Percentiles rank a stretch among this genome's conserved stretches.
Evolutionary conservation across 2,888 invertebrate genomes (phyloP).

Genomic region (Spilosoma lubricipeda): DNA sequence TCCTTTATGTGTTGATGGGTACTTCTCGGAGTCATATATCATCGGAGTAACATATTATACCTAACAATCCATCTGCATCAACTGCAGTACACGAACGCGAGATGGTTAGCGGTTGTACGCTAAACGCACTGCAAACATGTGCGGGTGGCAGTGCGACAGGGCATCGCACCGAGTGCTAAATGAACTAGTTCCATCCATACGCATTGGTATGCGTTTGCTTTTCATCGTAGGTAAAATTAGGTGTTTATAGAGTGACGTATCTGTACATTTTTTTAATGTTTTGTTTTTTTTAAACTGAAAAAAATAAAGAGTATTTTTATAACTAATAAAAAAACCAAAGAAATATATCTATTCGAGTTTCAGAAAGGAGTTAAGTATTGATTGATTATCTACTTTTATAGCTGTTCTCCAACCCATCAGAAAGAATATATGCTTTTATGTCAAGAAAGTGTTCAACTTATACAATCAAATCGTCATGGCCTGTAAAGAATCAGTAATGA

Average conservation of each 20-base stretch:
- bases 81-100: conserved; percentile 60
- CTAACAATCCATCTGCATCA: conserved; percentile 41
- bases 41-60: conserved; percentile 32
- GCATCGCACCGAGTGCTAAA: conserved; percentile 79
- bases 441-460: too few relatives aligned
- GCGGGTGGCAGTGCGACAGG: conserved; percentile 80
- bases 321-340: too few relatives aligned
- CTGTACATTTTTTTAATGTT: conserved; percentile 26
- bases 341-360: too few relatives aligned
- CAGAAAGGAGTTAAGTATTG: too few relatives aligned
- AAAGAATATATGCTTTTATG: too few relatives aligned
- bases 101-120: conserved; percentile 75
- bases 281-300: not conserved
- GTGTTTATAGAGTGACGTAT: conserved; percentile 27
- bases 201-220: conserved; percentile 46
- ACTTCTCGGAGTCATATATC: conserved; percentile 8
- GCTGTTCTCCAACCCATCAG: too few relatives aligned
- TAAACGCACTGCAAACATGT: conserved; percentile 80
- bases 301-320: not conserved
- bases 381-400: too few relatives aligned
- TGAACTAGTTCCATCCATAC: conserved; percentile 79
- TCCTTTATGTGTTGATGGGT: not conserved
- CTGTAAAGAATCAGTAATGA: too few relatives aligned
- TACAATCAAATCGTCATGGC: not conserved
- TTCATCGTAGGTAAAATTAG: conserved; percentile 46